A percentile compares a stretch with the other conserved stretches of the same genome.
These are phyloP conservation scores for Pavo muticus DNA, from an alignment of 2,113 vertebrate species.

Conservation along the genomic window DNA sequence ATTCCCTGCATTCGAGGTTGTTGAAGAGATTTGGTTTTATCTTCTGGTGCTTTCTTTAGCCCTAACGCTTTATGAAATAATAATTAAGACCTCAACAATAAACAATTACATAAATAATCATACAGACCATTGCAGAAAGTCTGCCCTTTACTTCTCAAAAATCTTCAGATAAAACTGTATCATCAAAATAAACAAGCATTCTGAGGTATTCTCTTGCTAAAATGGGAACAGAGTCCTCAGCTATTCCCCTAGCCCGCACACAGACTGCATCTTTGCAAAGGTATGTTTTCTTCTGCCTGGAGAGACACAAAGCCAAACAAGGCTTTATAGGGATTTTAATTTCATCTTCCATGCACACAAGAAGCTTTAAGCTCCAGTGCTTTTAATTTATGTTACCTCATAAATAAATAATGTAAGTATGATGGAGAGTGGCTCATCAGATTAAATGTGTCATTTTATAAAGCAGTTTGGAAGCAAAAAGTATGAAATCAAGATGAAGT, in stretches of 20 bases:
- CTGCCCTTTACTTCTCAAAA: background rate
- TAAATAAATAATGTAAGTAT: conserved; percentile 69
- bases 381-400: conserved; percentile 72
- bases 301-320: conserved; percentile 6
- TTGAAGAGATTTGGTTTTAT: background rate
- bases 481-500: background rate
- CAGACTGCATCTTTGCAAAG: background rate
- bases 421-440: conserved; percentile 52
- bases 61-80: background rate
- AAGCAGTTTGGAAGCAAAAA: conserved; percentile 45
- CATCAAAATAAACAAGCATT: background rate
- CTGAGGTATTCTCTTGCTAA: background rate
- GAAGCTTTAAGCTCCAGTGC: conserved; percentile 39
- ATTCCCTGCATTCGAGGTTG: background rate
- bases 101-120: background rate
- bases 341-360: conserved; percentile 27
- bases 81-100: background rate
- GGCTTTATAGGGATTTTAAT: conserved; percentile 8
- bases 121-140: background rate
- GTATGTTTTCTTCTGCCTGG: background rate
- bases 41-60: background rate
- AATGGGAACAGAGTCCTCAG: background rate
- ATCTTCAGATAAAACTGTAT: background rate
- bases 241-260: background rate
- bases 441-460: conserved; percentile 44